Conservation (phyloP, 2,113 vertebrate genomes). For the Semnornis frantzii region DNA sequence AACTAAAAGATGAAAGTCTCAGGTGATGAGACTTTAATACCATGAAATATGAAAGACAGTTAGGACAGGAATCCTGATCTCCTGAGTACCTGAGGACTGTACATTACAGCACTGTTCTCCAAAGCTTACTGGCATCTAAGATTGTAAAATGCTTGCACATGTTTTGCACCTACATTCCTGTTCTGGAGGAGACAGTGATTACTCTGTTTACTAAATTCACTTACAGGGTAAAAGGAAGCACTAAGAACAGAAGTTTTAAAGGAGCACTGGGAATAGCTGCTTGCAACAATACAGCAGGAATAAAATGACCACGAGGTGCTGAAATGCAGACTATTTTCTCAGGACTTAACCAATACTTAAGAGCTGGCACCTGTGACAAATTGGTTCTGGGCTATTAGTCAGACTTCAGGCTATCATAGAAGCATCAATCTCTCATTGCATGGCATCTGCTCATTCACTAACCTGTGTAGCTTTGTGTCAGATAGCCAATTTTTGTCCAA, state of each 20-base stretch:
- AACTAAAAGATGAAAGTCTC: conserved; percentile 5
- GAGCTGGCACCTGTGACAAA: conserved; percentile 50
- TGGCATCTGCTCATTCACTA: conserved; percentile 54
- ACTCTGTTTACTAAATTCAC: background rate
- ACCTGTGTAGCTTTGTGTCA: conserved; percentile 37
- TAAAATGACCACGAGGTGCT: background rate
- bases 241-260: background rate
- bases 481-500: conserved; percentile 57
- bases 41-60: background rate
- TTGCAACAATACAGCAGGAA: background rate
- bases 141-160: background rate
- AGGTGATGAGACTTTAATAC: background rate
- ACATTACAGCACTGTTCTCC: background rate
- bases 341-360: conserved; percentile 45
- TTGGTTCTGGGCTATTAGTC: conserved; percentile 63
- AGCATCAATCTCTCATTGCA: conserved; percentile 45
- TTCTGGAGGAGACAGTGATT: background rate
- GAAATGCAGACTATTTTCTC: conserved; percentile 31
- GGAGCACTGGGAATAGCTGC: background rate
- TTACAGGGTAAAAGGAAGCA: background rate
- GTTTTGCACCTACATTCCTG: background rate
- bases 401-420: conserved; percentile 12
- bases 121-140: background rate
- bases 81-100: background rate
- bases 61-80: background rate